Conservation (phyloP, 2,797 vertebrate genomes). For the Oreortyx pictus region DNA sequence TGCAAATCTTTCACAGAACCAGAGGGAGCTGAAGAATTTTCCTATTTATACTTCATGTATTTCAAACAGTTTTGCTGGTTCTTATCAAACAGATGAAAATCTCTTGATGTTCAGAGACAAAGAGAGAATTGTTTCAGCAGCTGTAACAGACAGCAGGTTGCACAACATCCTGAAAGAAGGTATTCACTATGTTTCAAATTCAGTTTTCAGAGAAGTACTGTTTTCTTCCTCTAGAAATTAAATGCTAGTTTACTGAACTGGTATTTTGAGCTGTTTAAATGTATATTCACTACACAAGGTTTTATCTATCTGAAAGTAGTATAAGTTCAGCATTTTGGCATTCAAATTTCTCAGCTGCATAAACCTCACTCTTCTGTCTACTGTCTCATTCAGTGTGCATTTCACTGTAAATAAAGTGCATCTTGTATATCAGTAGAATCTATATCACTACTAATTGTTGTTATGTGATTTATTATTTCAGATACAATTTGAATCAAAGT, state of each 20-base stretch:
- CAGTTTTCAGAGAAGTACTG: neutral
- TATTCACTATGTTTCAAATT: neutral
- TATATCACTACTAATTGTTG: neutral
- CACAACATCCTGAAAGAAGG: neutral
- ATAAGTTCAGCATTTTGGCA: neutral
- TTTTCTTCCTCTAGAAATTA: neutral
- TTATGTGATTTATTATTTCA: neutral
- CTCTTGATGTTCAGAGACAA: neutral
- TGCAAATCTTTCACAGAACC: neutral
- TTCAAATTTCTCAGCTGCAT: neutral
- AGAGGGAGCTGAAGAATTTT: neutral
- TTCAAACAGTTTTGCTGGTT: neutral
- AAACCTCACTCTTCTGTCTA: neutral
- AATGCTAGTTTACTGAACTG: neutral
- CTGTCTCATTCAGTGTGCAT: neutral
- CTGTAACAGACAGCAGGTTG: neutral
- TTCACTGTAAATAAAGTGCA: neutral
- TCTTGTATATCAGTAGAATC: neutral
- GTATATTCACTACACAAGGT: neutral
- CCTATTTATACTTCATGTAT: accelerated
- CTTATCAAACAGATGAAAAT: neutral
- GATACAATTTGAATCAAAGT: neutral
- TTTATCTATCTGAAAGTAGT: neutral
- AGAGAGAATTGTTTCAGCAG: neutral
- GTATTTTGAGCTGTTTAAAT: neutral